These are phyloP conservation scores for Glaucomys volans DNA, from an alignment of 2,113 vertebrate genomes.

Conservation along the genomic window DNA sequence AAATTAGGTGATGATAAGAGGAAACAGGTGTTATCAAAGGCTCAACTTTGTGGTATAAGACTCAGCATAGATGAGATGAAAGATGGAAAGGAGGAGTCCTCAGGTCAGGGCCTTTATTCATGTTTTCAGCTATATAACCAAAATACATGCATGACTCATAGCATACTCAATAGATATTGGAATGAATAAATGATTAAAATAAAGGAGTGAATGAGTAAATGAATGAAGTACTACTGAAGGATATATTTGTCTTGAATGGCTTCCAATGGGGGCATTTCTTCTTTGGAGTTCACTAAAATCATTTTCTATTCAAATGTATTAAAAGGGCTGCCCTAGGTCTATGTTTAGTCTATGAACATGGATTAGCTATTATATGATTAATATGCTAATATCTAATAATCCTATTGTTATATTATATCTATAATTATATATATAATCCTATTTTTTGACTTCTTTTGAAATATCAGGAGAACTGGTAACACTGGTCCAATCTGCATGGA, in stretches of 20 bases:
- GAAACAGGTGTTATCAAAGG: not conserved
- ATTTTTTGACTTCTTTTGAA: not conserved
- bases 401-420: too few species aligned
- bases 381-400: not conserved
- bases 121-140: not conserved
- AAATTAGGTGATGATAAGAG: not conserved
- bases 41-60: not conserved
- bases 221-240: not conserved
- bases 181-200: not conserved
- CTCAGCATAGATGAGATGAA: not conserved
- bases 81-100: not conserved
- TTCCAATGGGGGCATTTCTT: not conserved
- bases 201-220: not conserved
- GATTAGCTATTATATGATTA: not conserved
- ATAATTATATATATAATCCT: too few species aligned
- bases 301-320: not conserved
- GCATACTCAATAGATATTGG: not conserved
- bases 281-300: not conserved
- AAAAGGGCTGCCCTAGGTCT: not conserved
- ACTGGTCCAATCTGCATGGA: not conserved
- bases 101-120: not conserved
- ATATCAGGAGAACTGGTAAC: not conserved
- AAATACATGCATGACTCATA: not conserved
- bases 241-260: not conserved
- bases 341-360: not conserved